Base-by-base conservation (phyloP, 2,797 vertebrate genomes). In the Eulemur rubriventer region DNA sequence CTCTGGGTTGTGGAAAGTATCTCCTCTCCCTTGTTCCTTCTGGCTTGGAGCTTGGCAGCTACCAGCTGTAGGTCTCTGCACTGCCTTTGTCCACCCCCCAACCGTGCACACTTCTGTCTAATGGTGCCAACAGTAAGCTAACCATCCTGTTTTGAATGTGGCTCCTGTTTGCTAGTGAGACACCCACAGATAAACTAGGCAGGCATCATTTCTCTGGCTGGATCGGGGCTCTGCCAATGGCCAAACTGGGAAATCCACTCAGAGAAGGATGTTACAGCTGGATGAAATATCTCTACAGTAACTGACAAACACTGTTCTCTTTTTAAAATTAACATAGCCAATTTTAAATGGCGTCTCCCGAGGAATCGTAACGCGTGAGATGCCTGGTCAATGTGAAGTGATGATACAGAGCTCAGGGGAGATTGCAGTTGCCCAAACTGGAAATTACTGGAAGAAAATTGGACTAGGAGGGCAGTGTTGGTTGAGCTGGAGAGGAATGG, bases 401-500 rank as follows among this genome's bases (percentile, higher is more conserved):
- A 20, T 22, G n/a, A 57, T 6, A 33, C 13, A 2, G 24, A 59
- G 35, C 18, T 55, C 12, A 10, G 69, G 26, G 28, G 16, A 2
- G 30, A 46, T 43, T 11, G 9, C 4, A 28, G 11, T 14, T 0
- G 5, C 35, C 89, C 41, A 30, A 9, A 38, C n/a, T 35, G 17
- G 94, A 87, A 69, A 73, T n/a, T 2, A 17, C 20, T 12, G 24
- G 6, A 16, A 28, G 55, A 17, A 52, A 59, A 3, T 14, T 55
- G 28, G 35, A 52, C 30, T 7, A 1, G 7, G 55, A 30, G 8
- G 4, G 7, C 4, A 1, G 7, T 17, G 2, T 14, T 6, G 52
- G 59, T 2, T 7, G 61, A 26, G 33, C 38, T 22, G 48, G 80
- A 83, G 80, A 86, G 30, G 63, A 11, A 5, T 1, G 46, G 17